A percentile compares a stretch with the other conserved stretches of the same genome.
Evolutionary conservation across 2,113 vertebrate genomes (phyloP).

Genomic region (Dinomys branickii): DNA sequence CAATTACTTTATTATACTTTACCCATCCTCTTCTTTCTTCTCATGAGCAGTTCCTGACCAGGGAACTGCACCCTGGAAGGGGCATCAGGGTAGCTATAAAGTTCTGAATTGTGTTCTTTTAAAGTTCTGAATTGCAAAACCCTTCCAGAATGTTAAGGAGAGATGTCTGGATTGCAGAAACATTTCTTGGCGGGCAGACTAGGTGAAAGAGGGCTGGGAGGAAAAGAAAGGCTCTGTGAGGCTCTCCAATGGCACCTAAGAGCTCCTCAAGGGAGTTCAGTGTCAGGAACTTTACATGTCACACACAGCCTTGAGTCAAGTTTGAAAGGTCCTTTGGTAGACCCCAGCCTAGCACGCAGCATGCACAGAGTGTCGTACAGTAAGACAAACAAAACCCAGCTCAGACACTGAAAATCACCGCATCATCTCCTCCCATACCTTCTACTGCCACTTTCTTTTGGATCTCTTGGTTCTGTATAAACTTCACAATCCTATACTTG

Average conservation of each 20-base stretch:
- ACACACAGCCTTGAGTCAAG: not conserved
- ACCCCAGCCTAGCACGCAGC: not conserved
- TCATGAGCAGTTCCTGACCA: not conserved
- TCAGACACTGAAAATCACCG: not conserved
- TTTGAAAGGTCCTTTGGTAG: not conserved
- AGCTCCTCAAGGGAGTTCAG: not conserved
- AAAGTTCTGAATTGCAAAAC: not conserved
- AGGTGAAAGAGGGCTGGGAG: too few relatives aligned
- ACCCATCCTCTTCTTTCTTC: not conserved
- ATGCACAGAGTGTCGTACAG: not conserved
- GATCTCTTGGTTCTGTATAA: not conserved
- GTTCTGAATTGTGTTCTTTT: too few relatives aligned
- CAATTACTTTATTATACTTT: not conserved
- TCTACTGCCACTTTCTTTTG: not conserved
- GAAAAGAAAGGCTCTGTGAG: not conserved
- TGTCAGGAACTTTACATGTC: not conserved
- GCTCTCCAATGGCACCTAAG: not conserved
- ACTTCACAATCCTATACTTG: too few relatives aligned
- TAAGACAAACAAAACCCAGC: not conserved
- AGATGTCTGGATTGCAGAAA: not conserved
- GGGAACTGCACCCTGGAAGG: not conserved
- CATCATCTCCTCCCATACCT: fast-evolving
- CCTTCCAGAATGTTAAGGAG: not conserved
- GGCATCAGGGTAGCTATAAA: not conserved
- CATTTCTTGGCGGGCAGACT: not conserved